These are phyloP conservation scores for Aphis craccivora DNA, from an alignment of 1,140 invertebrate genomes.

Conservation along the genomic window DNA sequence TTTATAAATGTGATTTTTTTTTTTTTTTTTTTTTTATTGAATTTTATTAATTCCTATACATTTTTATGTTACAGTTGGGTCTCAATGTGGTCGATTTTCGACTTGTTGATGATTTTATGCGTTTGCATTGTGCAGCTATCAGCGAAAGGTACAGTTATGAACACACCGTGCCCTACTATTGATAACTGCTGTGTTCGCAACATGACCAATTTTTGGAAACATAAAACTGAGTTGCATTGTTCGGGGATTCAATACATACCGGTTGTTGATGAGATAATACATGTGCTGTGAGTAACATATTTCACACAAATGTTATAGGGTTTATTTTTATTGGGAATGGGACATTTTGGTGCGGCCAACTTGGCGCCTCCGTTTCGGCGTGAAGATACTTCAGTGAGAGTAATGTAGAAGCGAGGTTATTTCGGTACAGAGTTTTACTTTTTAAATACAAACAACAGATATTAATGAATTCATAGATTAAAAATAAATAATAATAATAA, in stretches of 20 bases:
- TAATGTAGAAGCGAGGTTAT: too few relatives aligned
- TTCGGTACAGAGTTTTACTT: too few relatives aligned
- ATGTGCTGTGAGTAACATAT: constrained; percentile 22
- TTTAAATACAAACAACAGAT: too few relatives aligned
- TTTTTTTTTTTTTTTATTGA: not conserved
- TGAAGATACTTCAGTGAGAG: too few relatives aligned
- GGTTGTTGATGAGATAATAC: not conserved
- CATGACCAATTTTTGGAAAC: not conserved
- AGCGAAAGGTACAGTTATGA: not conserved
- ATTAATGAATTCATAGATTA: too few relatives aligned
- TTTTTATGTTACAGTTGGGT: not conserved
- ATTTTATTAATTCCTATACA: not conserved
- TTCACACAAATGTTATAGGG: not conserved
- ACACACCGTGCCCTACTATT: not conserved
- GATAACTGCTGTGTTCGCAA: constrained; percentile 24
- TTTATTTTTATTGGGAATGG: not conserved
- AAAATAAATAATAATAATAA: too few relatives aligned
- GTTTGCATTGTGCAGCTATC: not conserved
- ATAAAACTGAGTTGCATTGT: constrained; percentile 2
- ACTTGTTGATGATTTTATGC: not conserved
- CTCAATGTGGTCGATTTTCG: not conserved
- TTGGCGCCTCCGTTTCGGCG: too few relatives aligned
- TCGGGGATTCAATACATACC: not conserved
- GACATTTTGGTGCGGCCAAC: too few relatives aligned
- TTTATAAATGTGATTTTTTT: not conserved